Conservation (phyloP, 2,797 vertebrate species). For the Petrocephalus sullivani region DNA sequence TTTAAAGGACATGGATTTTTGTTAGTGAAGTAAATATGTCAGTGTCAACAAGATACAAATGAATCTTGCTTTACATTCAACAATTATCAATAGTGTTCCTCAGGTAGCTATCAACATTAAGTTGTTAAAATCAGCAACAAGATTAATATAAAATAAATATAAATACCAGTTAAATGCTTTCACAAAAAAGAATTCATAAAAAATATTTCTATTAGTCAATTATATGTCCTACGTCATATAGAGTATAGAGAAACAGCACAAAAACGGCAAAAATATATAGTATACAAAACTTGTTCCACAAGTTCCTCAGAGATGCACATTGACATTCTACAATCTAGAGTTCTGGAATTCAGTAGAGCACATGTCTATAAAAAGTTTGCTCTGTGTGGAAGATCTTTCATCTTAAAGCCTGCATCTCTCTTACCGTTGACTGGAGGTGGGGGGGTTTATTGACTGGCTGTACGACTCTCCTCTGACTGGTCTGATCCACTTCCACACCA, state of each 20-base stretch:
- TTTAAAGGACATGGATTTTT: not conserved
- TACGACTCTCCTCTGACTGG: constrained; percentile 62
- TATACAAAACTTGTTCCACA: not conserved
- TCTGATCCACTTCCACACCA: constrained; percentile 34
- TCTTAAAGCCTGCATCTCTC: constrained; percentile 37
- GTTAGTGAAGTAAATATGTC: not conserved
- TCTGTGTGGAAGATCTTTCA: not conserved
- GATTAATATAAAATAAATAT: too few species aligned
- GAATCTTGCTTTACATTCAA: not conserved
- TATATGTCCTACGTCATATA: not conserved
- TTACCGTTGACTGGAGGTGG: constrained; percentile 73
- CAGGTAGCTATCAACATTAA: too few species aligned
- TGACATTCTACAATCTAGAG: not conserved
- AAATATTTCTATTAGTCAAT: not conserved
- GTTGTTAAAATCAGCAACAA: too few species aligned
- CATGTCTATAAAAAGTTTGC: not conserved
- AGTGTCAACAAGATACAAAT: not conserved
- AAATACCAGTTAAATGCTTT: too few species aligned
- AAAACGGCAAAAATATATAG: not conserved
- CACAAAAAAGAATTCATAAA: not conserved
- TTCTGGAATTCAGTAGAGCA: not conserved
- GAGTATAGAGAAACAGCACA: not conserved
- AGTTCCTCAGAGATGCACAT: not conserved
- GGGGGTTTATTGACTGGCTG: constrained; percentile 68
- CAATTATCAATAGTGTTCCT: too few species aligned